Conservation (phyloP, 2,797 vertebrate genomes). For the Poecilia velifera region DNA sequence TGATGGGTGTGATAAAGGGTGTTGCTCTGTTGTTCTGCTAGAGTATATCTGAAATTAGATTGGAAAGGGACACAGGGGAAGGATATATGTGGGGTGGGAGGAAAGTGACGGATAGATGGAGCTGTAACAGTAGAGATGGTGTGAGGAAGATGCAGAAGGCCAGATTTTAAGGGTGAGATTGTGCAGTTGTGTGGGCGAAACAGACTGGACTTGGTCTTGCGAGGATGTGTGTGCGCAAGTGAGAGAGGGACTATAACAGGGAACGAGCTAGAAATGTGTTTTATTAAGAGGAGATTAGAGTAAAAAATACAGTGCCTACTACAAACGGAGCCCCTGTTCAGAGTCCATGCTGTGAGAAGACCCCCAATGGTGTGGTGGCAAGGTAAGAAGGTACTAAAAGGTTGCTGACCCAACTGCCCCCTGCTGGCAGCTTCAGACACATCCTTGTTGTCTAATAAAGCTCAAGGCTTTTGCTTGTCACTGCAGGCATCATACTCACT, state of each 20-base stretch:
- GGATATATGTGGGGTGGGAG: constrained; percentile 72
- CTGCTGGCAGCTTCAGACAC: constrained; percentile 73
- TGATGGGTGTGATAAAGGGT: constrained; percentile 79
- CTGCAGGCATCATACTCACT: constrained; percentile 76
- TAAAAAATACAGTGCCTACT: constrained; percentile 69
- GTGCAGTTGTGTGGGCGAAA: constrained; percentile 37
- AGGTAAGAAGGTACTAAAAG: constrained; percentile 48
- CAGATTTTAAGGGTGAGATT: constrained; percentile 48
- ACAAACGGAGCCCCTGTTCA: constrained; percentile 75
- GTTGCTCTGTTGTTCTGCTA: constrained; percentile 73
- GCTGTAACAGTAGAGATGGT: constrained; percentile 68
- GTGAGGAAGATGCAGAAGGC: constrained; percentile 55
- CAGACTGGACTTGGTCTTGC: constrained; percentile 21
- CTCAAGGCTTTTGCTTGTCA: constrained; percentile 78
- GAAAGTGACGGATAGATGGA: constrained; percentile 77
- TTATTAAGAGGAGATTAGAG: constrained; percentile 42
- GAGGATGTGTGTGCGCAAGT: neutral
- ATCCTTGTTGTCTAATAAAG: constrained; percentile 80
- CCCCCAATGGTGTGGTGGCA: constrained; percentile 22
- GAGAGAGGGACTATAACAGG: constrained; percentile 7
- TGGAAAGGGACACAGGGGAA: constrained; percentile 74
- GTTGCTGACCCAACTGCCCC: constrained; percentile 54
- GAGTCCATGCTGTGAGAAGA: constrained; percentile 43
- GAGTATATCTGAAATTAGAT: constrained; percentile 82
- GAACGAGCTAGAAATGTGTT: constrained; percentile 36